These are phyloP conservation scores for Gila orcuttii DNA, from an alignment of 2,113 vertebrate species.

Conservation along the genomic window DNA sequence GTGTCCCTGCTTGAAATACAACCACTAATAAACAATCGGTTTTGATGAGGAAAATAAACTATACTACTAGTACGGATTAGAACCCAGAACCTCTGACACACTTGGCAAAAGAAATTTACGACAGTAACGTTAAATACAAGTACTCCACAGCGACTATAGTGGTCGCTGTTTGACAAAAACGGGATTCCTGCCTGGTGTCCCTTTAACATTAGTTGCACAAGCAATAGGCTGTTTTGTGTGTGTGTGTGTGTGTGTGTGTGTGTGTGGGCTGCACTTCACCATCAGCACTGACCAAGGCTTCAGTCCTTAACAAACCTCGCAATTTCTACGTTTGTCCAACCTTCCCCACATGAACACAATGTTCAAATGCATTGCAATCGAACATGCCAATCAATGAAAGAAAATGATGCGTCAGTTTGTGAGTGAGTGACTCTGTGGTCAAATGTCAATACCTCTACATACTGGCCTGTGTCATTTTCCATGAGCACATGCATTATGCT, in stretches of 20 bases:
- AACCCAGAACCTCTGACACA: too few relatives aligned
- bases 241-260: not conserved
- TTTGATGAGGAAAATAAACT: too few relatives aligned
- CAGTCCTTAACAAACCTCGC: not conserved
- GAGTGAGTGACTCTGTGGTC: constrained; percentile 10
- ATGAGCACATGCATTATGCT: constrained; percentile 25
- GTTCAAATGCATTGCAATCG: not conserved
- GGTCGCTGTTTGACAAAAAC: too few relatives aligned
- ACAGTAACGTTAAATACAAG: too few relatives aligned
- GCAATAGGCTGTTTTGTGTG: not conserved
- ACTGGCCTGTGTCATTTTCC: constrained; percentile 29
- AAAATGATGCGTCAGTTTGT: not conserved
- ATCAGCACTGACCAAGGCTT: not conserved
- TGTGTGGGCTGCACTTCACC: constrained; percentile 27
- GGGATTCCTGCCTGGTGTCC: too few relatives aligned
- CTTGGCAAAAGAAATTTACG: too few relatives aligned
- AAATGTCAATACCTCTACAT: constrained; percentile 26
- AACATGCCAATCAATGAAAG: constrained; percentile 7
- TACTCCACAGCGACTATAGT: too few relatives aligned
- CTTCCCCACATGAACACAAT: not conserved
- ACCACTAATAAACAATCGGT: too few relatives aligned
- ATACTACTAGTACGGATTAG: too few relatives aligned
- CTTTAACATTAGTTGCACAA: not conserved
- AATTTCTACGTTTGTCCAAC: not conserved
- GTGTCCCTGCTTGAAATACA: too few relatives aligned